These are phyloP conservation scores for Xyrichtys novacula DNA, from an alignment of 2,797 vertebrate species.

Conservation along the genomic window DNA sequence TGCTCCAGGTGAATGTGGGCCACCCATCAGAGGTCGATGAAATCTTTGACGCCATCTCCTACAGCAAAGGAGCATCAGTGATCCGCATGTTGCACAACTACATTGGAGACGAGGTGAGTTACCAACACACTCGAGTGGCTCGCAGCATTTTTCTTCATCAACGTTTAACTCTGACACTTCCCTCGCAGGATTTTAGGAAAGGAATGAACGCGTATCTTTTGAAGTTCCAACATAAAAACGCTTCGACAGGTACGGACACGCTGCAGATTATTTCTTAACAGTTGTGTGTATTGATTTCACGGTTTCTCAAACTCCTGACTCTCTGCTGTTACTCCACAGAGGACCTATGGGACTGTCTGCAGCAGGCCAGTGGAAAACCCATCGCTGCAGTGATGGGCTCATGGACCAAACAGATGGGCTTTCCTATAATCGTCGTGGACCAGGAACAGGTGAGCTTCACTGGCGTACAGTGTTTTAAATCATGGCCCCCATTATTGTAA, in stretches of 20 bases:
- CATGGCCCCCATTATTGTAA: no score
- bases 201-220: slow-evolving; percentile 97
- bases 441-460: slow-evolving; percentile 90
- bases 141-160: background rate
- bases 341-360: slow-evolving; percentile 98
- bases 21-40: slow-evolving; percentile 99
- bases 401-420: slow-evolving; percentile 99
- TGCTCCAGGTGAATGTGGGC: slow-evolving; percentile 92
- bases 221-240: slow-evolving; percentile 98
- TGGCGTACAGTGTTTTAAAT: background rate
- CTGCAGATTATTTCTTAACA: background rate
- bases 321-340: slow-evolving; percentile 80
- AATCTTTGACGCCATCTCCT: slow-evolving; percentile 99
- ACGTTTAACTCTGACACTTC: slow-evolving; percentile 16
- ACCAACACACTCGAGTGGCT: background rate
- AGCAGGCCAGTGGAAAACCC: slow-evolving; percentile 95
- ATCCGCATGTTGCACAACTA: slow-evolving; percentile 99
- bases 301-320: background rate
- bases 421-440: slow-evolving; percentile 95
- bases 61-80: slow-evolving; percentile 99
- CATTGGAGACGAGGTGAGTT: slow-evolving; percentile 94
- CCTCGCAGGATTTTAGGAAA: slow-evolving; percentile 94
- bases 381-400: slow-evolving; percentile 96
- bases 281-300: background rate
- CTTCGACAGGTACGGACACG: slow-evolving; percentile 90